These are phyloP conservation scores for Parnassius smintheus DNA, from an alignment of 2,888 invertebrate species.

Conservation along the genomic window DNA sequence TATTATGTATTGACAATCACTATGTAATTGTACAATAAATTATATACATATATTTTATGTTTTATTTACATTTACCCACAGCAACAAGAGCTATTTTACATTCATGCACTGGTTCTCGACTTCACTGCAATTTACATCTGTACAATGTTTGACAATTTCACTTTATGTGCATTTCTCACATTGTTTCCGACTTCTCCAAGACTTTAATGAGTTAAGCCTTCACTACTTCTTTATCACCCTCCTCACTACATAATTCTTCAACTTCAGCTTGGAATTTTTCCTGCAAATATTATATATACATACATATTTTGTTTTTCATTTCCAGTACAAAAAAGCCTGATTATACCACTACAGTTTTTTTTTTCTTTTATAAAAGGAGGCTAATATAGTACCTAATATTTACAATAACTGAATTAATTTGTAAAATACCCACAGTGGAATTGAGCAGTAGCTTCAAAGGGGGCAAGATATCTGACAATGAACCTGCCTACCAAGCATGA, in stretches of 20 bases:
- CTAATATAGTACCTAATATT: too few species aligned
- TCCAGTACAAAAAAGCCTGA: too few species aligned
- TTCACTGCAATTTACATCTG: too few species aligned
- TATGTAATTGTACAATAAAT: slow-evolving; percentile 24
- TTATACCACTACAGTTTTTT: too few species aligned
- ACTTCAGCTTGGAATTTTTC: slow-evolving; percentile 82
- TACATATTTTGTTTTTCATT: too few species aligned
- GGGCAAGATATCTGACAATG: too few species aligned
- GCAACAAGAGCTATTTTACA: slow-evolving; percentile 1
- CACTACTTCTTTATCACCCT: slow-evolving; percentile 77
- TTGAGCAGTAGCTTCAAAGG: too few species aligned
- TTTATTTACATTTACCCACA: slow-evolving; percentile 8
- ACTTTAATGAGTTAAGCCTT: slow-evolving; percentile 47
- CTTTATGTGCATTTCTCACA: background rate
- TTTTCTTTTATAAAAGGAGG: too few species aligned
- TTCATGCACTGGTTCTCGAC: background rate
- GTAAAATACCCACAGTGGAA: too few species aligned
- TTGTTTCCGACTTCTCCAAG: background rate
- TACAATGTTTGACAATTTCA: background rate
- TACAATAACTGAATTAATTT: too few species aligned
- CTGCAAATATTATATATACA: slow-evolving; percentile 45
- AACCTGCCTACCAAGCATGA: too few species aligned
- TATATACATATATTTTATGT: slow-evolving; percentile 18
- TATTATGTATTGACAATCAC: slow-evolving; percentile 19
- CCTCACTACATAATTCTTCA: slow-evolving; percentile 79